A percentile compares a stretch with the other conserved stretches of the same genome.
Evolutionary conservation across 2,888 invertebrate species (phyloP).

Genomic region (Entomobrya proxima): DNA sequence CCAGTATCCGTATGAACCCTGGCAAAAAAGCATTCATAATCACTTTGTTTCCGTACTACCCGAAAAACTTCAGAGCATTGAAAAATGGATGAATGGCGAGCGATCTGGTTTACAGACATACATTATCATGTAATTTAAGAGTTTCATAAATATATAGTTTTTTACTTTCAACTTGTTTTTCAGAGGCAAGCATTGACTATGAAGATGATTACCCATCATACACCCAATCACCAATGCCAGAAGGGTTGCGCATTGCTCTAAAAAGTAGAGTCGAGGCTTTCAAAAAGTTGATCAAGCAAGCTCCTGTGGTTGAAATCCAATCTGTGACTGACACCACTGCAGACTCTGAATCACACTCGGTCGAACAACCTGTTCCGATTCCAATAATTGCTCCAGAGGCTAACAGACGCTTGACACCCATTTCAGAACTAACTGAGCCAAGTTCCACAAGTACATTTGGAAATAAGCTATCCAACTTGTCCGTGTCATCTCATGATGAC

Average conservation of each 20-base stretch:
- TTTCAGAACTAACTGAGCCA: conserved; percentile 53
- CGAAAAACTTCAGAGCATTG: conserved; percentile 42
- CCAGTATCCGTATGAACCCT: conserved; percentile 83
- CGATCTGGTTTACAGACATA: not conserved
- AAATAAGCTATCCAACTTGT: conserved; percentile 22
- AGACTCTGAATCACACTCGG: conserved; percentile 59
- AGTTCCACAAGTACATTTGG: conserved; percentile 56
- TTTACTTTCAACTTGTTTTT: not conserved
- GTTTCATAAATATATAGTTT: not conserved
- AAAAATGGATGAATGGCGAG: conserved; percentile 49
- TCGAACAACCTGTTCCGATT: not conserved
- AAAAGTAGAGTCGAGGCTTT: conserved; percentile 56
- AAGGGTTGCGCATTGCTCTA: conserved; percentile 64
- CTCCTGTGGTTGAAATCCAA: conserved; percentile 6
- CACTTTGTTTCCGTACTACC: conserved; percentile 67
- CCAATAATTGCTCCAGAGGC: not conserved
- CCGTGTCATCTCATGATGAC: conserved; percentile 9
- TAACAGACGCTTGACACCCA: conserved; percentile 32
- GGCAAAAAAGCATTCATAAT: conserved; percentile 62
- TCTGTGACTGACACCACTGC: conserved; percentile 56
- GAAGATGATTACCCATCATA: not conserved
- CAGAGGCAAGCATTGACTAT: not conserved
- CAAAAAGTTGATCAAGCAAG: conserved; percentile 33
- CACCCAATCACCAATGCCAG: conserved; percentile 54
- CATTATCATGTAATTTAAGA: not conserved